Evolutionary conservation across 1,140 invertebrate genomes (phyloP), one percentile per base, ranked within the genome.

Genomic region (Drosophila murphyi): DNA sequence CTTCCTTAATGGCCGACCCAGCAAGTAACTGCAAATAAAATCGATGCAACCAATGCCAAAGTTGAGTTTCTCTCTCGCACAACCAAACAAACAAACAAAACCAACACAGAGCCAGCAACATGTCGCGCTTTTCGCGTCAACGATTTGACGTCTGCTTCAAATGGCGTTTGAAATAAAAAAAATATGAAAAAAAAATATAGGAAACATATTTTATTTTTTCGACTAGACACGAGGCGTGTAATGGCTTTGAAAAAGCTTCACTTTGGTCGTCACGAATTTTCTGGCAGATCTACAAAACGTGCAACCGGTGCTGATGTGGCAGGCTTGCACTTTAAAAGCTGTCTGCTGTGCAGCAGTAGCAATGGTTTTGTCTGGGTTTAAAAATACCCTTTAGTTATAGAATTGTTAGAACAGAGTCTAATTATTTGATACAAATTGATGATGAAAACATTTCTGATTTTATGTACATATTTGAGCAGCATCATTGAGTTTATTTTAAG

Each of bases 211-310:
- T 41, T 41, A 5, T 45, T 59, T 64, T 63, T 70, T 70, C 52
- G 45, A 31, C 43, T 56, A 57, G 52, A 54, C 51, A 48, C 52
- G 83, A 60, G 76, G 52, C 48, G 47, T 48, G 68, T 82, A 83
- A 83, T 79, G 76, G 80, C 76, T 87, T 60, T 82, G 83, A 69
- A 54, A 73, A 73, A 88, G 85, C 85, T 55, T 74, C 83, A 80
- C 83, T 83, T 88, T 83, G 67, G 52, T 77, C 67, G 82, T 88
- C 83, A 89, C 80, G 85, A 78, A 83, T 78, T 89, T 70, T 59
- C 41, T 62, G 63, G 63, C 83, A 80, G 80, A 83, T 83, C 78
- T 78, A 50, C 55, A 69, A 61, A 71, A 88, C 85, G 83, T 88
- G 85, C 80, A 77, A 29, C 50, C 43, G 34, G 35, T 54, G 51